Conservation (phyloP, 2,888 invertebrate genomes). For the Hemithea aestivaria region DNA sequence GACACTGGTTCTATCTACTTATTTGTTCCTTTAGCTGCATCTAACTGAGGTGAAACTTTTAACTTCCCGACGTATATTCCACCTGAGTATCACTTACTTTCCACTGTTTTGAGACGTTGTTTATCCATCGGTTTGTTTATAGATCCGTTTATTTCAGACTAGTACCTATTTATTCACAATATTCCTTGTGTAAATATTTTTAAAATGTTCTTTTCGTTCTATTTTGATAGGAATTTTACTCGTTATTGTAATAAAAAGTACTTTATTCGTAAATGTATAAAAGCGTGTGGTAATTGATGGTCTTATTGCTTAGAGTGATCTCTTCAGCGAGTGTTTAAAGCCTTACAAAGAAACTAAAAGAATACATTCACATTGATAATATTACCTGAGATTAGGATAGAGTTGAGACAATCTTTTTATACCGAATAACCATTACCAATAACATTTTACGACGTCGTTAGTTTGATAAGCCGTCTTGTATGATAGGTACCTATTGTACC, state of each 20-base stretch:
- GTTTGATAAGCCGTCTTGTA: constrained; percentile 41
- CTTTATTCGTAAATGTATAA: no score
- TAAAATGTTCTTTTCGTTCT: no score
- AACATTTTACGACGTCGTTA: constrained; percentile 47
- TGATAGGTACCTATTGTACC: constrained; percentile 39
- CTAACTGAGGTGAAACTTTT: constrained; percentile 69
- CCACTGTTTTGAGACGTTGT: constrained; percentile 48
- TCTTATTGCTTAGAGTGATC: no score
- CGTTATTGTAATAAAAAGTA: no score
- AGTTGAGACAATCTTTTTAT: constrained; percentile 16
- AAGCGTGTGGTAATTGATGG: no score
- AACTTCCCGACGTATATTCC: constrained; percentile 67
- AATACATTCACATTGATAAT: no score
- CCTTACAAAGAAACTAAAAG: no score
- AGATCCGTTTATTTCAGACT: constrained; percentile 6
- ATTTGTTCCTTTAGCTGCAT: constrained; percentile 73
- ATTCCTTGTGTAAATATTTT: no score
- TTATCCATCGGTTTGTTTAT: constrained; percentile 38
- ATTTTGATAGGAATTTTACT: no score
- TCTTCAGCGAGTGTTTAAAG: no score
- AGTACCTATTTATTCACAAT: no score
- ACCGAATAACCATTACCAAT: constrained; percentile 25
- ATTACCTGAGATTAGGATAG: no score
- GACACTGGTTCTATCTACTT: constrained; percentile 75
- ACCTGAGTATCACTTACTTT: constrained; percentile 62